Conservation (phyloP, 2,113 vertebrate species). For the Callorhinus ursinus region DNA sequence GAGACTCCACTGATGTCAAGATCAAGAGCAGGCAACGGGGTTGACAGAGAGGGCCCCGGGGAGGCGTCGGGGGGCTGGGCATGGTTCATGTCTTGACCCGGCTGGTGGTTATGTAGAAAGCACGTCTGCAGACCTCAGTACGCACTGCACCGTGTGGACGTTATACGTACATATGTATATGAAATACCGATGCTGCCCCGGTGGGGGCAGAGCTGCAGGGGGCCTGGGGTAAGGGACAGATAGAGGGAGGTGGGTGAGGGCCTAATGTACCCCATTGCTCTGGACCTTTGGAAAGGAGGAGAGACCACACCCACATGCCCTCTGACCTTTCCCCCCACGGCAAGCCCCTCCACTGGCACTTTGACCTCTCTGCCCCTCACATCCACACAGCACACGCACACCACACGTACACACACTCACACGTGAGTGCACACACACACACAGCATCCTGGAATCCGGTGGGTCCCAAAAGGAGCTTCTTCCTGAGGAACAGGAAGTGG, state of each 20-base stretch:
- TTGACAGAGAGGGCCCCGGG: not conserved
- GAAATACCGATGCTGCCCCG: too few species aligned
- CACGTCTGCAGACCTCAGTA: rapidly evolving
- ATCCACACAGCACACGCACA: not conserved
- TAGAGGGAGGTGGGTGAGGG: rapidly evolving
- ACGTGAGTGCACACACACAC: not conserved
- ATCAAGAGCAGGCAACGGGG: not conserved
- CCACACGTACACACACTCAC: rapidly evolving
- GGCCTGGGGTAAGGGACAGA: not conserved
- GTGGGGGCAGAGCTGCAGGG: not conserved
- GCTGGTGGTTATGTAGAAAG: rapidly evolving
- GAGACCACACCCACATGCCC: not conserved
- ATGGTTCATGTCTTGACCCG: rapidly evolving
- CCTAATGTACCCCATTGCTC: rapidly evolving
- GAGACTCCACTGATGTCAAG: rapidly evolving
- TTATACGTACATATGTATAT: too few species aligned
- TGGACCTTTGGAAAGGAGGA: not conserved
- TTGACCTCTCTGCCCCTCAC: not conserved
- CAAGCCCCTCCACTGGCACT: not conserved
- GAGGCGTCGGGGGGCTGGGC: not conserved
- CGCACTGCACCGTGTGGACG: rapidly evolving
- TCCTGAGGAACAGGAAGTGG: not conserved
- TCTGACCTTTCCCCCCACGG: not conserved
- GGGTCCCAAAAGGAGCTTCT: not conserved
- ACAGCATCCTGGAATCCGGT: not conserved